Conservation (phyloP, 1,140 invertebrate genomes). For the Drosophila rhopaloa region DNA sequence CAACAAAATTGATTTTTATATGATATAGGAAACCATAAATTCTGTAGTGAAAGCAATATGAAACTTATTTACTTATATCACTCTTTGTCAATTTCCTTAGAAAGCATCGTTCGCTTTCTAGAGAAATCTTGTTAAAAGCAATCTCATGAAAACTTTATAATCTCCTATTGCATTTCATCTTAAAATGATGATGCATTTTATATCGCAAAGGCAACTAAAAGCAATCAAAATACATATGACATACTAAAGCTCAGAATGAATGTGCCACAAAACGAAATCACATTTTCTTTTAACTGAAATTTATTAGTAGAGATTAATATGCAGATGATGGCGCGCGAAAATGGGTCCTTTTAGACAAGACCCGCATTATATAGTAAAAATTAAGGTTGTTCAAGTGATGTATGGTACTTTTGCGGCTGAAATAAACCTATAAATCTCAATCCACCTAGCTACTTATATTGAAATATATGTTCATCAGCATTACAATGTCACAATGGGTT, state of each 20-base stretch:
- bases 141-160: not conserved
- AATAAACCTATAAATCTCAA: constrained; percentile 31
- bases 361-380: not conserved
- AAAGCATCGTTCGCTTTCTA: not conserved
- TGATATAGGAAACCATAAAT: not conserved
- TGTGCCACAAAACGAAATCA: not conserved
- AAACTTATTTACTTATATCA: not conserved
- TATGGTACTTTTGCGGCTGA: not conserved
- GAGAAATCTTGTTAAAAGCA: not conserved
- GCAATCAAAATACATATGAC: constrained; percentile 5
- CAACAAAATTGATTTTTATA: not conserved
- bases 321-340: not conserved
- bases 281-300: constrained; percentile 31
- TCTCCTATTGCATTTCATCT: not conserved
- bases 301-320: constrained; percentile 53
- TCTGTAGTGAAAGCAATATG: too few relatives aligned
- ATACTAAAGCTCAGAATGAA: not conserved
- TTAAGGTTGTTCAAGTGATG: not conserved
- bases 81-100: not conserved
- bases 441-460: not conserved
- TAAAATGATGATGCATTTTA: not conserved
- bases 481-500: constrained; percentile 21
- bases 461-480: constrained; percentile 34
- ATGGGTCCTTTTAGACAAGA: constrained; percentile 20
- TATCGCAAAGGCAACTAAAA: not conserved